phyloP scores from a whole-genome alignment of 92 coral and sea anemone species.

The Palythoa heliodiscus region DNA sequence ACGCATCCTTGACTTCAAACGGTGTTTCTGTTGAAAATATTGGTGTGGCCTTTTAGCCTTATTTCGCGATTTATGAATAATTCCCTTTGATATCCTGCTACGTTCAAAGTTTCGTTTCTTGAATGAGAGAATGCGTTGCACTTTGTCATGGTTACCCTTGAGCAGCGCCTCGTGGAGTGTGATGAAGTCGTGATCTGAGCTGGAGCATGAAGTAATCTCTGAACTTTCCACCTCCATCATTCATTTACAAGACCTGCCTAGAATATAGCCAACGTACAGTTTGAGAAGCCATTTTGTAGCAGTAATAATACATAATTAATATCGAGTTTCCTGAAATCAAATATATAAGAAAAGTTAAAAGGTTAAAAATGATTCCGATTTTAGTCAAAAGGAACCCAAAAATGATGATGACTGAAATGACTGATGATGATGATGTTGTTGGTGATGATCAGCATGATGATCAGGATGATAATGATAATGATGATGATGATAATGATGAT shows the following conservation, averaged over 20 bases:
- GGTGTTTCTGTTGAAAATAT: not conserved
- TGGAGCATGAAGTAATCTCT: not conserved
- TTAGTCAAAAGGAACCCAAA: not conserved
- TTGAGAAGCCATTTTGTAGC: not conserved
- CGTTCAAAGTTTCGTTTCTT: slow-evolving; percentile 16
- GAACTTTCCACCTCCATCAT: slow-evolving; percentile 12
- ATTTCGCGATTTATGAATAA: not conserved
- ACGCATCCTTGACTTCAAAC: no score
- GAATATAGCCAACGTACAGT: not conserved
- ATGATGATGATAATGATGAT: not conserved
- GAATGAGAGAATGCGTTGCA: slow-evolving; percentile 2
- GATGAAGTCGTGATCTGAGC: not conserved
- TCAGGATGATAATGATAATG: not conserved
- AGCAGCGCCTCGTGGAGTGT: slow-evolving; percentile 23
- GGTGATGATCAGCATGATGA: not conserved
- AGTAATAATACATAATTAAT: not conserved
- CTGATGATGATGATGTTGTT: not conserved
- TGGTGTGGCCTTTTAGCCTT: not conserved
- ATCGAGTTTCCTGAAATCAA: no score
- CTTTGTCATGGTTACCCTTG: slow-evolving; percentile 16
- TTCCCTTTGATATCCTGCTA: not conserved
- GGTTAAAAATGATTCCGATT: not conserved
- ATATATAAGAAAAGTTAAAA: no score
- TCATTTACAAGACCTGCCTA: not conserved
- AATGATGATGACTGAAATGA: not conserved